Conservation (phyloP, 1,140 invertebrate genomes). For the Atta texana region DNA sequence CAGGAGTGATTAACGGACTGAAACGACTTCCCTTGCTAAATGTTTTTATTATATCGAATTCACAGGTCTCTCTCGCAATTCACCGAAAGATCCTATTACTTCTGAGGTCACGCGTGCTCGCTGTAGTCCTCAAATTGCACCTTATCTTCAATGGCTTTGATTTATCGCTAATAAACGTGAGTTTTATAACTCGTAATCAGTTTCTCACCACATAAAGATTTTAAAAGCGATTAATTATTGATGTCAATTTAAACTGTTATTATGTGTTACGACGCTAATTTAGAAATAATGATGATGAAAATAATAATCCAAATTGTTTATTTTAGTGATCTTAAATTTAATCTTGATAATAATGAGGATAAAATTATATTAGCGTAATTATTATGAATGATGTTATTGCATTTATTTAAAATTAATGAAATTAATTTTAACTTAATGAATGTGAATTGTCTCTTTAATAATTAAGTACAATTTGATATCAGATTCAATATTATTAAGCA, state of each 20-base stretch:
- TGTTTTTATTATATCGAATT: constrained; percentile 66
- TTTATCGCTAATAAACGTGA: constrained; percentile 21
- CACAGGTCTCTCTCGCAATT: constrained; percentile 46
- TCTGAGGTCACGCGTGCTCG: constrained; percentile 13
- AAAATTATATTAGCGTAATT: constrained; percentile 12
- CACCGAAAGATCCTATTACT: background rate
- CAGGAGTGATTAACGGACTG: constrained; percentile 59
- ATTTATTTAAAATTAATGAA: background rate
- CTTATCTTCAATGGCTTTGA: constrained; percentile 37
- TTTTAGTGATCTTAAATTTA: constrained; percentile 5
- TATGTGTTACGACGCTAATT: background rate
- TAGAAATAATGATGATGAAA: background rate
- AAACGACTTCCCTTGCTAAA: constrained; percentile 49
- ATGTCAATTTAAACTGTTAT: background rate
- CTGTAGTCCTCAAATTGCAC: constrained; percentile 4
- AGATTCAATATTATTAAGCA: background rate
- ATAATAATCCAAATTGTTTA: background rate
- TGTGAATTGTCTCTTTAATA: background rate
- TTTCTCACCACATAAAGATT: background rate
- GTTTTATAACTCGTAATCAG: constrained; percentile 35
- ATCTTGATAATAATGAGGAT: background rate
- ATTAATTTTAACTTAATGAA: constrained; percentile 7
- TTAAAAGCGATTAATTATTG: constrained; percentile 11
- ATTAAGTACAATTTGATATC: background rate
- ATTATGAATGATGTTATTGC: background rate